These are phyloP conservation scores for Umimayanthus kanabou DNA, from an alignment of 92 coral and sea anemone genomes.

Conservation along the genomic window DNA sequence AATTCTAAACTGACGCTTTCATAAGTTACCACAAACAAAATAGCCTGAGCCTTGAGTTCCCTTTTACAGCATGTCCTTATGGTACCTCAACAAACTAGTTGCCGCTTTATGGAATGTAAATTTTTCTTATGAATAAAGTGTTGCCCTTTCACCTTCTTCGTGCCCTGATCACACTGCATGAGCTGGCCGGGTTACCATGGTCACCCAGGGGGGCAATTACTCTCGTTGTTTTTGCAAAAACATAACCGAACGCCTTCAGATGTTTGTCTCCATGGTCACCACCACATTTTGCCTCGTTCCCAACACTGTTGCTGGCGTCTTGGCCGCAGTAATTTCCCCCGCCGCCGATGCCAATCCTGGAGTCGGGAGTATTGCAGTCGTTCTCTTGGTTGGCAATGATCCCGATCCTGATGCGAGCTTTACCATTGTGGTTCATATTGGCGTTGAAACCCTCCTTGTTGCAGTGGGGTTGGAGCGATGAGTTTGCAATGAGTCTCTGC, in stretches of 20 bases:
- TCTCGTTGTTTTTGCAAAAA: conserved; percentile 1
- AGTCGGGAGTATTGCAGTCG: conserved; percentile 49
- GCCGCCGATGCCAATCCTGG: conserved; percentile 58
- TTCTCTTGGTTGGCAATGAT: conserved; percentile 56
- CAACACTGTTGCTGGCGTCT: conserved; percentile 37
- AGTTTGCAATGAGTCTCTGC: conserved; percentile 41
- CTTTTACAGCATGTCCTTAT: too few species aligned
- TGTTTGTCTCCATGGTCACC: conserved; percentile 10
- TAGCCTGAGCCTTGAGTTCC: too few species aligned
- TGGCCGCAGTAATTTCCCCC: conserved; percentile 46
- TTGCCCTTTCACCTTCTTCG: not conserved
- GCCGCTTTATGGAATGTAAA: too few species aligned
- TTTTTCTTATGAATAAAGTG: too few species aligned
- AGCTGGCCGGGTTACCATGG: not conserved
- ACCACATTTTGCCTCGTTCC: conserved; percentile 53
- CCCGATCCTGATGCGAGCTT: conserved; percentile 48
- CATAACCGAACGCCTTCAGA: not conserved
- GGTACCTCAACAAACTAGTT: too few species aligned
- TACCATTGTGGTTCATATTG: not conserved
- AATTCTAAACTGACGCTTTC: too few species aligned
- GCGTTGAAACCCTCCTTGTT: conserved; percentile 53
- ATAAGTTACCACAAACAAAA: too few species aligned
- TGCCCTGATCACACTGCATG: not conserved
- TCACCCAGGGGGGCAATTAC: not conserved
- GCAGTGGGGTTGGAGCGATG: conserved; percentile 55